These are phyloP conservation scores for Trematocara unimaculatum DNA, from an alignment of 2,113 vertebrate species.

Conservation along the genomic window DNA sequence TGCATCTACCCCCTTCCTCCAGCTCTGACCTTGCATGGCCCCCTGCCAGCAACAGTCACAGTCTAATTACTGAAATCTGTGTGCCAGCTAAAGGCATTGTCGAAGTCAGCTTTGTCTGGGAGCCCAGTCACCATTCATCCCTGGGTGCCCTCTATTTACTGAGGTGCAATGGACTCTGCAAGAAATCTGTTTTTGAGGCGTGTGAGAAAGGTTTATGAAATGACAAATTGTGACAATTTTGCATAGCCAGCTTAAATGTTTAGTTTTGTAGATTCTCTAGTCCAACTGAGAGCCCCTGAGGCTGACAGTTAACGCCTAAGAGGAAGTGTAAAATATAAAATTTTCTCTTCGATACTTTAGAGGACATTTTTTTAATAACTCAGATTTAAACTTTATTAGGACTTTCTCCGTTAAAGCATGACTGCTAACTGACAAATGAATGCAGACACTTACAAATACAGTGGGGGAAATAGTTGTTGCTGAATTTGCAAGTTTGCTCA, in stretches of 20 bases:
- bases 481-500: neutral
- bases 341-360: neutral
- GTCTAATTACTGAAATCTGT: slow-evolving; percentile 74
- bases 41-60: slow-evolving; percentile 72
- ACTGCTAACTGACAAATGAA: neutral
- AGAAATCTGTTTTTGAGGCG: slow-evolving; percentile 52
- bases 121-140: slow-evolving; percentile 59
- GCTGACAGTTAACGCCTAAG: fast-evolving
- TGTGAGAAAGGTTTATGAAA: slow-evolving; percentile 11
- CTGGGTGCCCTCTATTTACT: slow-evolving; percentile 59
- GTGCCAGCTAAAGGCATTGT: slow-evolving; percentile 70
- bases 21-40: slow-evolving; percentile 52
- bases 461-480: neutral
- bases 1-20: slow-evolving; percentile 30
- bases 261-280: neutral
- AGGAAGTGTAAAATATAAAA: neutral
- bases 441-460: neutral
- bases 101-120: slow-evolving; percentile 67
- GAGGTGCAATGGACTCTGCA: slow-evolving; percentile 61
- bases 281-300: neutral
- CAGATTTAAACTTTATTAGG: neutral
- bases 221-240: slow-evolving; percentile 37
- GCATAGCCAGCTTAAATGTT: neutral
- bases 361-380: neutral
- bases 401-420: neutral